Evolutionary conservation across 2,797 vertebrate species (phyloP).

Genomic region (Rhinophrynus dorsalis): DNA sequence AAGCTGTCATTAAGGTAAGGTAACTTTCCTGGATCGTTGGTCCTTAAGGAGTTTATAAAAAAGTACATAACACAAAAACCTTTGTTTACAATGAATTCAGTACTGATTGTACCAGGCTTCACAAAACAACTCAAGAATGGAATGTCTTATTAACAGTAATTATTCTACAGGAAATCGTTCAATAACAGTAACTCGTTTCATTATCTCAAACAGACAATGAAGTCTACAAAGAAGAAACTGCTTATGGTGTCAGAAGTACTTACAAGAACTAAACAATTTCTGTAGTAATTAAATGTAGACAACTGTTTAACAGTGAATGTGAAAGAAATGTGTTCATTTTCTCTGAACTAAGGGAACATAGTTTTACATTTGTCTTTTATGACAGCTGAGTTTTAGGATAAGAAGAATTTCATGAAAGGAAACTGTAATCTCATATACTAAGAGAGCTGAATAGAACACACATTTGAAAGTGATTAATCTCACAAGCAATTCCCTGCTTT

Average conservation of each 20-base stretch:
- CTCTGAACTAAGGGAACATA: constrained; percentile 4
- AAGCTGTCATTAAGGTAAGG: too few species aligned
- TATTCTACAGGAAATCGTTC: not conserved
- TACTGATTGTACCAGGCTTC: not conserved
- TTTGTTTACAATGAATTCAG: too few species aligned
- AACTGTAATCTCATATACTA: not conserved
- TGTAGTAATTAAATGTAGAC: constrained; percentile 6
- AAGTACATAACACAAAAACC: too few species aligned
- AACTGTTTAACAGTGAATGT: not conserved
- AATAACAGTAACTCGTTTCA: not conserved
- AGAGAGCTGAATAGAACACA: constrained; percentile 21
- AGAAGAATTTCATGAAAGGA: not conserved
- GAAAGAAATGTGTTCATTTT: not conserved
- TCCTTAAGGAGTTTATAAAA: too few species aligned
- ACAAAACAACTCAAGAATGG: not conserved
- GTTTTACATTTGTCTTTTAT: constrained; percentile 6
- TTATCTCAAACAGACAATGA: not conserved
- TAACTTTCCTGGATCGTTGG: too few species aligned
- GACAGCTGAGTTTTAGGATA: constrained; percentile 8
- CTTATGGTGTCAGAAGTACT: not conserved
- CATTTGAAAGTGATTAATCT: not conserved
- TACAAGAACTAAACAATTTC: not conserved
- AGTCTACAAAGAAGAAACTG: not conserved
- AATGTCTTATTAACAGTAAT: not conserved
- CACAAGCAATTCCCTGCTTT: not conserved